Percentiles rank a stretch among this genome's conserved stretches.
Evolutionary conservation across 2,888 invertebrate genomes (phyloP).

Genomic region (Trisateles emortualis): DNA sequence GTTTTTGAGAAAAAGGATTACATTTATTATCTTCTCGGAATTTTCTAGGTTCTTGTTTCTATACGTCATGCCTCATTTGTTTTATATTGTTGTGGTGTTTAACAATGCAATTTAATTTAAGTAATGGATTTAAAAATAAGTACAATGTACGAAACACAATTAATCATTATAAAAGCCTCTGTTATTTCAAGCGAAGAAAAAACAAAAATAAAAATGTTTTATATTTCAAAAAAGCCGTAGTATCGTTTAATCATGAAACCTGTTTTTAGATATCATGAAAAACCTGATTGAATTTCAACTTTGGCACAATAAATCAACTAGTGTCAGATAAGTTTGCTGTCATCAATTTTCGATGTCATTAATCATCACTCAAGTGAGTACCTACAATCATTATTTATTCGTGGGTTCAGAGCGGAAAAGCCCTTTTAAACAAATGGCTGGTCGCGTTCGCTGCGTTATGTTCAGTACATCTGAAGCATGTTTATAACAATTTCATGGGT

Average conservation of each 20-base stretch:
- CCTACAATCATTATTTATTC: slow-evolving; percentile 40
- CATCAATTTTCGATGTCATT: slow-evolving; percentile 48
- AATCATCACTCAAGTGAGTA: slow-evolving; percentile 43
- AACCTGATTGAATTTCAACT: slow-evolving; percentile 43
- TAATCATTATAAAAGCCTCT: neutral
- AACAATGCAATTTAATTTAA: neutral
- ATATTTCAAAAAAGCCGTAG: neutral
- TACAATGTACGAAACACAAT: neutral
- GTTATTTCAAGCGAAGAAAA: neutral
- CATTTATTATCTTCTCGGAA: no score
- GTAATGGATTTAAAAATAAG: neutral
- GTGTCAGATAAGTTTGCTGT: slow-evolving; percentile 52
- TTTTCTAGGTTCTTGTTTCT: no score
- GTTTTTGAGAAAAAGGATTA: no score
- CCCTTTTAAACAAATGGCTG: slow-evolving; percentile 55
- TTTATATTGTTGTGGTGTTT: neutral
- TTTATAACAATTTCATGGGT: slow-evolving; percentile 51
- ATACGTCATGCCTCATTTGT: neutral
- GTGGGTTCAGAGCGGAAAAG: slow-evolving; percentile 44
- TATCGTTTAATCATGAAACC: slow-evolving; percentile 23
- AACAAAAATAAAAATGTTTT: neutral
- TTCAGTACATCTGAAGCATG: slow-evolving; percentile 51
- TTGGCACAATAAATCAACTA: slow-evolving; percentile 49
- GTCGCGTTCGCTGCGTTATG: slow-evolving; percentile 52
- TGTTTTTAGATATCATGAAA: slow-evolving; percentile 23